Evolutionary conservation across 2,888 invertebrate species (phyloP).

Genomic region (Drosophila colorata): DNA sequence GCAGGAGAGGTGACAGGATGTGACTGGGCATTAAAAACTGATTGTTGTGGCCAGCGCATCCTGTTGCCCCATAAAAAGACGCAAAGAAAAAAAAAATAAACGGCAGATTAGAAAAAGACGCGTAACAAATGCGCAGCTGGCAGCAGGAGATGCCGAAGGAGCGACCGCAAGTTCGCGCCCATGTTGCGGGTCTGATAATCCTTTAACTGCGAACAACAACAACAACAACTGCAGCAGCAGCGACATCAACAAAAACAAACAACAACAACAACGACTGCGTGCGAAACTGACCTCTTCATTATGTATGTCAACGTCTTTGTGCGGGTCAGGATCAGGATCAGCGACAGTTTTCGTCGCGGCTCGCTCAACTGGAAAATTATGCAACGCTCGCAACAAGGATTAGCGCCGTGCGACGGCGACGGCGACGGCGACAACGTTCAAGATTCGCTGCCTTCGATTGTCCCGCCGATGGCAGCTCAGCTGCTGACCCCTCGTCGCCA

Average conservation of each 20-base stretch:
- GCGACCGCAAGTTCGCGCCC: conserved; percentile 72
- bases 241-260: conserved; percentile 50
- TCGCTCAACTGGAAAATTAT: conserved; percentile 74
- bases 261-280: conserved; percentile 32
- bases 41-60: conserved; percentile 34
- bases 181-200: conserved; percentile 70
- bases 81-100: too few relatives aligned
- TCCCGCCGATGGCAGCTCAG: conserved; percentile 3
- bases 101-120: conserved; percentile 4
- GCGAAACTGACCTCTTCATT: conserved; percentile 74
- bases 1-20: conserved; percentile 65
- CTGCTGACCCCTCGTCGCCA: background rate
- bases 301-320: conserved; percentile 41
- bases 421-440: conserved; percentile 1
- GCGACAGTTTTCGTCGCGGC: conserved; percentile 44
- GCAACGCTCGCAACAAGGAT: conserved; percentile 45
- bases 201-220: conserved; percentile 52
- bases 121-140: conserved; percentile 40
- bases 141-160: too few relatives aligned
- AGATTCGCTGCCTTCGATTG: conserved; percentile 23
- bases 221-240: conserved; percentile 19
- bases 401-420: conserved; percentile 20
- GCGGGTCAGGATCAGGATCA: conserved; percentile 1
- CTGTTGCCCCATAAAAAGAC: conserved; percentile 24
- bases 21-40: conserved; percentile 56